These are phyloP conservation scores for Hycleus cichorii DNA, from an alignment of 1,140 invertebrate genomes.

Conservation along the genomic window DNA sequence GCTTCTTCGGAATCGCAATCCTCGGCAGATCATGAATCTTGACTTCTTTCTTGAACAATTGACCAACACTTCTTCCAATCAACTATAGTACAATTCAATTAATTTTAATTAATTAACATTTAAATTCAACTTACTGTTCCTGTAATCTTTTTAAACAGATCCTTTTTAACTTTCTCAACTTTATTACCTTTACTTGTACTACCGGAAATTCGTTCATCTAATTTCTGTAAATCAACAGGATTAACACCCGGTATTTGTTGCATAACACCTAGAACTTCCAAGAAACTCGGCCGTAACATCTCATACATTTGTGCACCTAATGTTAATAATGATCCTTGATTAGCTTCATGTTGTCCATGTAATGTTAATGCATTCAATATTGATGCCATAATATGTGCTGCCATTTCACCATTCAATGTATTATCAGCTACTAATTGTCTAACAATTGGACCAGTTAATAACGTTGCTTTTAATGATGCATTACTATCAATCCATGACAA, in stretches of 20 bases:
- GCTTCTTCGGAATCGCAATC: constrained; percentile 51
- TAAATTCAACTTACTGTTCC: constrained; percentile 51
- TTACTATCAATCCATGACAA: constrained; percentile 79
- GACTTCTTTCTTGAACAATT: constrained; percentile 79
- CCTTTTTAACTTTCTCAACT: constrained; percentile 82
- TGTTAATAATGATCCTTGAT: constrained; percentile 62
- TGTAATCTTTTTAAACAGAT: constrained; percentile 83
- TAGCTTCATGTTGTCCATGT: constrained; percentile 80
- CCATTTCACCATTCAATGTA: constrained; percentile 57
- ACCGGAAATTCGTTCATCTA: constrained; percentile 75
- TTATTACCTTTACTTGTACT: constrained; percentile 63
- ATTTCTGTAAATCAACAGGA: constrained; percentile 65
- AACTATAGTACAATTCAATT: constrained; percentile 47
- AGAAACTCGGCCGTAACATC: constrained; percentile 65
- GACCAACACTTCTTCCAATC: constrained; percentile 71
- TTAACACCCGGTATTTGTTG: constrained; percentile 71
- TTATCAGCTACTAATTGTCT: constrained; percentile 51
- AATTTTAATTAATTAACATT: constrained; percentile 1
- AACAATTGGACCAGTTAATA: constrained; percentile 59
- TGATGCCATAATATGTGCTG: constrained; percentile 60
- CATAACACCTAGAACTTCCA: constrained; percentile 59
- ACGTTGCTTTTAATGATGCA: constrained; percentile 66
- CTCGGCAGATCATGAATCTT: constrained; percentile 73
- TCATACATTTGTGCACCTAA: constrained; percentile 75
- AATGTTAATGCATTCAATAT: constrained; percentile 67